A percentile compares a stretch with the other conserved stretches of the same genome.
Conservation (phyloP, 2,888 invertebrate genomes). For the Limnephilus lunatus region DNA sequence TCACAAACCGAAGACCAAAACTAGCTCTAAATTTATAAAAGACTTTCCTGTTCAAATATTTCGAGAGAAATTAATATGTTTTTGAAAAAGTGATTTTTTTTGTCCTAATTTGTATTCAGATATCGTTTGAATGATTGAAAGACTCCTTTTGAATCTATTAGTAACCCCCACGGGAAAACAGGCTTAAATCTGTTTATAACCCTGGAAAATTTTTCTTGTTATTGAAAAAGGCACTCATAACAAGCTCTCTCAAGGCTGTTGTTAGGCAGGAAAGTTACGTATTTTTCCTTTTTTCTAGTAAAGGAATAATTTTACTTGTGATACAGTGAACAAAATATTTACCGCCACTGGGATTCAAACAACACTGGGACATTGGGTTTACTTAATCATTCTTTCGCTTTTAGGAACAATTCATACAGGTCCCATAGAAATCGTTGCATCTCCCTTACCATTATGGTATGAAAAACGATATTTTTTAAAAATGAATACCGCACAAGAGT, state of each 20-base stretch:
- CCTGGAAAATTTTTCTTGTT: not conserved
- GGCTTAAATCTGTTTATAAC: not conserved
- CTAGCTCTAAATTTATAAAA: not conserved
- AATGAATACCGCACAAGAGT: too few species aligned
- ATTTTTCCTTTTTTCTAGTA: not conserved
- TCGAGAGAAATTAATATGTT: not conserved
- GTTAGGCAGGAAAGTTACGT: not conserved
- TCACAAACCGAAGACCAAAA: not conserved
- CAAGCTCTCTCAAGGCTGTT: not conserved
- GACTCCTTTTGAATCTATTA: not conserved
- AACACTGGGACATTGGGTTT: not conserved
- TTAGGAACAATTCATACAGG: too few species aligned
- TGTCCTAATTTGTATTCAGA: not conserved
- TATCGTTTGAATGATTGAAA: constrained; percentile 2
- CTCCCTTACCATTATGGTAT: too few species aligned
- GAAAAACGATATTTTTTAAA: too few species aligned
- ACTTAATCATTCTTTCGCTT: too few species aligned
- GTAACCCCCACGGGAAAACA: not conserved
- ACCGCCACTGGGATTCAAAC: not conserved
- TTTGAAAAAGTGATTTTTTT: not conserved
- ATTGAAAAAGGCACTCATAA: not conserved
- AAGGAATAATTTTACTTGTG: not conserved
- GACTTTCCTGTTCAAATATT: not conserved
- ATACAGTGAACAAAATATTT: not conserved
- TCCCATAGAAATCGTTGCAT: too few species aligned